Base-by-base conservation (phyloP, 2,888 invertebrate species). In the Eilema griseolum region DNA sequence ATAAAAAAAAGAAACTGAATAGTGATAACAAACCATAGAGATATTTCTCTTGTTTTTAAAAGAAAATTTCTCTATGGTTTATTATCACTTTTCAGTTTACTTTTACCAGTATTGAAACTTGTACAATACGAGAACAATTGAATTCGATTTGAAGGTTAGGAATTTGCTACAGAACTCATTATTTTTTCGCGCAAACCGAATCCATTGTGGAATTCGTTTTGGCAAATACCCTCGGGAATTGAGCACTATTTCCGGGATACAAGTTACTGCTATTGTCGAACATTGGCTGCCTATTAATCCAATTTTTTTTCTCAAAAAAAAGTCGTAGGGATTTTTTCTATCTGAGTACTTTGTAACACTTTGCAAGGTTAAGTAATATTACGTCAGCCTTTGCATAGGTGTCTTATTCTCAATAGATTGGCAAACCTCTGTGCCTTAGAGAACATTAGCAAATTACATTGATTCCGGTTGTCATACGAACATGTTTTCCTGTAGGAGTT, bases 161-260 rank as follows among this genome's bases (percentile, higher is more conserved):
- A 61, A 67, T 67, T 67, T 67, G 52, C 52, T 26, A 67, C 67
- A 67, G 16, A 20, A 56, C 31, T 46, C 26, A 57, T 24, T 59
- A n/a, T 60, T 71, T n/a, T 61, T 67, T 62, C 33, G 10, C 12
- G 31, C 20, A 12, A 61, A 52, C 67, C 61, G 28, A 61, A 67
- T 62, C 20, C 52, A 61, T 52, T 41, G 20, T 24, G 31, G 56
- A 61, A 31, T 62, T 52, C 67, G 33, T 16, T 67, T 26, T 33
- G 56, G 12, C 31, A 61, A 61, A 61, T 67, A 24, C 31, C 61
- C 20, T 37, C 20, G 31, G 56, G 61, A 61, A 46, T 67, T 4
- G 67, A 61, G 61, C 52, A 56, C 26, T 60, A 28, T 59, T 66
- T 59, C 41, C 16, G 26, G 41, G n/a, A 59, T 24, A 66, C 57